These are phyloP conservation scores for Lemur catta DNA, from an alignment of 2,797 vertebrate genomes.

Conservation along the genomic window DNA sequence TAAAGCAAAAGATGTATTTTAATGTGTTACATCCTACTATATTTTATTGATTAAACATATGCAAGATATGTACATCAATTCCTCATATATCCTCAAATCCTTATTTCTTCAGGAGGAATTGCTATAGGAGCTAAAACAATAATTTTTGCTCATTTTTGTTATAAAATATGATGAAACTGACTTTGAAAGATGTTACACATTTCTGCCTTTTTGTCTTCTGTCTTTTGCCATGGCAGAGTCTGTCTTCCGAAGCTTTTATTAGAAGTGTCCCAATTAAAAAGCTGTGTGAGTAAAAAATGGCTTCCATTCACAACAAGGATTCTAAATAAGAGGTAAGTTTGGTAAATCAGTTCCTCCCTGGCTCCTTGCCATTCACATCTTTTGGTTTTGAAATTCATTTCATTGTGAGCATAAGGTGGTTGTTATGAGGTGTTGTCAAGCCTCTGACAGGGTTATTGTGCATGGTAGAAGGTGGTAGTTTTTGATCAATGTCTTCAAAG, in stretches of 20 bases:
- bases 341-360: constrained; percentile 70
- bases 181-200: constrained; percentile 25
- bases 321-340: constrained; percentile 71
- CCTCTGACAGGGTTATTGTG: constrained; percentile 74
- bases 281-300: constrained; percentile 44
- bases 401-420: constrained; percentile 77
- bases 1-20: background rate
- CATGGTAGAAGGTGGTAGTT: constrained; percentile 72
- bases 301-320: constrained; percentile 71
- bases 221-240: background rate
- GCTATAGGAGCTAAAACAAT: background rate
- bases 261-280: constrained; percentile 79
- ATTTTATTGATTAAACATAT: background rate
- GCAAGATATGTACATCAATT: background rate
- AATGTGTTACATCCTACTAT: background rate
- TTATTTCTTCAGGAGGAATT: background rate
- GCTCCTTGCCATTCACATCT: constrained; percentile 73
- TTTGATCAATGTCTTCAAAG: constrained; percentile 83
- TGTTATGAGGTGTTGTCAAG: constrained; percentile 77
- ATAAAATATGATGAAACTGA: constrained; percentile 39
- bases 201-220: constrained; percentile 5
- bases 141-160: background rate
- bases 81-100: background rate
- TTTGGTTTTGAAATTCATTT: constrained; percentile 76
- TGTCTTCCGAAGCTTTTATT: constrained; percentile 51